Evolutionary conservation across 2,797 vertebrate species (phyloP).

Genomic region (Cottoperca gobio): DNA sequence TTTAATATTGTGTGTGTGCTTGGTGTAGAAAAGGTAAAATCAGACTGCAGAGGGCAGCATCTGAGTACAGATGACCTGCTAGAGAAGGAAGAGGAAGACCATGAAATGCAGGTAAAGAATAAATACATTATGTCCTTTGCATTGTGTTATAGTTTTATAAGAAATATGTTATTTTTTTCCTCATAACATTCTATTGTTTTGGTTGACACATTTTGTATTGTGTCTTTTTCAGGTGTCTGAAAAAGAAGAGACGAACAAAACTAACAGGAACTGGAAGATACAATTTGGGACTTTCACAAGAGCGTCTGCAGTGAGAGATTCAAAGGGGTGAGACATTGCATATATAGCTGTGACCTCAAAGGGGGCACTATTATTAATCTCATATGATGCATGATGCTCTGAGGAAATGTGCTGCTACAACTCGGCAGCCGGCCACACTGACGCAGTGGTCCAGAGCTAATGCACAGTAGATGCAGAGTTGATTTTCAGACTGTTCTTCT

Average conservation of each 20-base stretch:
- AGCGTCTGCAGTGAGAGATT: constrained; percentile 7
- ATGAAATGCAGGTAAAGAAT: constrained; percentile 47
- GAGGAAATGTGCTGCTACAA: constrained; percentile 37
- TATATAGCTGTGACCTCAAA: constrained; percentile 23
- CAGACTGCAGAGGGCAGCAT: constrained; percentile 62
- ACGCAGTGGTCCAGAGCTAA: constrained; percentile 47
- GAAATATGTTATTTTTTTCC: background rate
- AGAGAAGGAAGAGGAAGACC: constrained; percentile 38
- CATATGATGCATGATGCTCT: constrained; percentile 34
- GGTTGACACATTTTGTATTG: background rate
- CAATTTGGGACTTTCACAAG: constrained; percentile 63
- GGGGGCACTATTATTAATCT: constrained; percentile 20
- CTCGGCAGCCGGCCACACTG: constrained; percentile 47
- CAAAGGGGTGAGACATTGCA: constrained; percentile 59
- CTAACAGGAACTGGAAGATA: constrained; percentile 58
- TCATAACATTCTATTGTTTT: background rate
- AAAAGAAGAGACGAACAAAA: constrained; percentile 24
- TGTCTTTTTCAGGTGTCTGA: constrained; percentile 52
- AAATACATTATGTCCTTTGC: background rate
- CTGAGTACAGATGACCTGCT: constrained; percentile 48
- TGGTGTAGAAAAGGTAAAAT: constrained; percentile 45
- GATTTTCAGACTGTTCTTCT: constrained; percentile 50
- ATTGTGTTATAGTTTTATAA: background rate
- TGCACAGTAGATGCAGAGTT: constrained; percentile 43
- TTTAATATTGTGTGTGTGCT: constrained; percentile 11